phyloP scores from a whole-genome alignment of 2,113 vertebrate species.

The Varanus komodoensis region DNA sequence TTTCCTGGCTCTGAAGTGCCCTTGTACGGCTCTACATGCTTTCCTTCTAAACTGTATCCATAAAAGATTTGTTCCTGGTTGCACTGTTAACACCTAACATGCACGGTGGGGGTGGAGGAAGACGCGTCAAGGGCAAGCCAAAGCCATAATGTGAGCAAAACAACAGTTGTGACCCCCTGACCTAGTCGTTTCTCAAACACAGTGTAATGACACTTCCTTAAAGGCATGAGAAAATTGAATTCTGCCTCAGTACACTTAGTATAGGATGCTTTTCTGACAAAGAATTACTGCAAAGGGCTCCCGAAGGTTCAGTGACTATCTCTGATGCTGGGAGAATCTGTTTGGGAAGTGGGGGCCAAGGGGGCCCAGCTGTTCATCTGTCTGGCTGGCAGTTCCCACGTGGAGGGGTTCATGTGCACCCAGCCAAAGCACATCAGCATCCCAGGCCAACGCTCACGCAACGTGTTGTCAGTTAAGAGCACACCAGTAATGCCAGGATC shows the following conservation, averaged over 20 bases:
- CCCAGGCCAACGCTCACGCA: conserved; percentile 33
- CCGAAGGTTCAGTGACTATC: conserved; percentile 21
- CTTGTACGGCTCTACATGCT: not conserved
- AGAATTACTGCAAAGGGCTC: conserved; percentile 38
- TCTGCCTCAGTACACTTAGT: not conserved
- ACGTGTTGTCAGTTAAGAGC: not conserved
- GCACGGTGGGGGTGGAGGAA: no score
- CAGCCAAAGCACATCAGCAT: conserved; percentile 46
- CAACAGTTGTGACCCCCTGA: not conserved
- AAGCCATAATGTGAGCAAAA: not conserved
- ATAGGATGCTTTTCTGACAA: not conserved
- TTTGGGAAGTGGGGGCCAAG: not conserved
- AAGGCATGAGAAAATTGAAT: not conserved
- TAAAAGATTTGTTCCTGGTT: not conserved
- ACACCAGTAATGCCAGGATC: not conserved
- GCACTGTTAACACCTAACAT: not conserved
- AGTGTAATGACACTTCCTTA: not conserved
- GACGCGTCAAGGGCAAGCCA: not conserved
- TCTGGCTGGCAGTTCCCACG: conserved; percentile 32
- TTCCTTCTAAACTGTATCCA: not conserved
- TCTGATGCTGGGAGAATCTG: conserved; percentile 33
- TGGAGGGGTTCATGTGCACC: conserved; percentile 27
- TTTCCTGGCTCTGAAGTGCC: not conserved
- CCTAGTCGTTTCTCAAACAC: not conserved
- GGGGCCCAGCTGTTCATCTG: conserved; percentile 43